Conservation (phyloP, 23 tunicate genomes). For the Ascidia mentula region DNA sequence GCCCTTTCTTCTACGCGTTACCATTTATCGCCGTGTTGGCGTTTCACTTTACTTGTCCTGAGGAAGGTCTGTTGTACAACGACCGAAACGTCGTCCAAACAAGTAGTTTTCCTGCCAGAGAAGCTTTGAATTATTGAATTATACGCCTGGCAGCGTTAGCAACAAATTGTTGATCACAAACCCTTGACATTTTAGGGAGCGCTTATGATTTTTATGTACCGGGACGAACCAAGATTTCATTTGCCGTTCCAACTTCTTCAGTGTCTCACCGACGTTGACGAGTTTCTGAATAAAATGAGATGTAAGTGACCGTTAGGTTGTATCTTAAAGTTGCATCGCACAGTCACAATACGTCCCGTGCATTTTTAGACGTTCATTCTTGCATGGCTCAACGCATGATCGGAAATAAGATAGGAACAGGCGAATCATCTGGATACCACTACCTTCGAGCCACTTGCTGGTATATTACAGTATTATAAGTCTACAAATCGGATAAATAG, state of each 20-base stretch:
- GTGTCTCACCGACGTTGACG: conserved; percentile 78
- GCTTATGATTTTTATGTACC: conserved; percentile 72
- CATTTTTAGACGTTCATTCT: conserved; percentile 85
- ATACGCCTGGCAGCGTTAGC: no score
- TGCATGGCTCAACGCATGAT: conserved; percentile 96
- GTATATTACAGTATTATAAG: conserved; percentile 21
- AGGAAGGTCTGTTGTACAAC: no score
- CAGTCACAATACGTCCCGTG: no score
- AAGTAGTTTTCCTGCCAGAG: no score
- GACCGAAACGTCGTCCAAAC: no score
- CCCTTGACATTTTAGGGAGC: conserved; percentile 53
- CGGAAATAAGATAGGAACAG: conserved; percentile 73
- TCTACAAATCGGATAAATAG: background rate
- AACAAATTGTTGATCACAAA: no score
- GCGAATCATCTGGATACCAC: conserved; percentile 83
- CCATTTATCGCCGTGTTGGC: no score
- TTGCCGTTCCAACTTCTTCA: conserved; percentile 86
- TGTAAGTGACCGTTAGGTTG: no score
- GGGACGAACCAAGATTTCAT: conserved; percentile 92
- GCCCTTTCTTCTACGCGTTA: no score
- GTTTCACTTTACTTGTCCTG: no score
- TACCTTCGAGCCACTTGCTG: conserved; percentile 91
- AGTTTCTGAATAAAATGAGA: conserved; percentile 57
- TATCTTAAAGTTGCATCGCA: no score
- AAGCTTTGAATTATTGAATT: no score